Conservation (phyloP, 1,140 invertebrate species). For the Dendroctonus ponderosae region DNA sequence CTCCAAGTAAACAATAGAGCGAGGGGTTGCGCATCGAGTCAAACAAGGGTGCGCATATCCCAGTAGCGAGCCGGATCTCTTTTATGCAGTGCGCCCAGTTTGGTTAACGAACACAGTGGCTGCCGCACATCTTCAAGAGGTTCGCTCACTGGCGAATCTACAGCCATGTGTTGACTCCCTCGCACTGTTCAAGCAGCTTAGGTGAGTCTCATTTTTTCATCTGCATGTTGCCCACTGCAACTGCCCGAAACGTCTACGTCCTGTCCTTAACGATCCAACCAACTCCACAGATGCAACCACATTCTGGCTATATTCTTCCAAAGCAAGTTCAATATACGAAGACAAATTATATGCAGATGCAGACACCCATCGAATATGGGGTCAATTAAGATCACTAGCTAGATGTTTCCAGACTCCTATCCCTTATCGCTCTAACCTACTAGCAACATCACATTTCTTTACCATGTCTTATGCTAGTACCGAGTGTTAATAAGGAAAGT, state of each 20-base stretch:
- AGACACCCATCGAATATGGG: too few species aligned
- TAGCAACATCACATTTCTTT: too few species aligned
- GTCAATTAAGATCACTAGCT: too few species aligned
- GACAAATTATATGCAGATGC: too few species aligned
- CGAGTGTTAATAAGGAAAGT: too few species aligned
- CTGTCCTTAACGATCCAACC: not conserved
- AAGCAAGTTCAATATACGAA: too few species aligned
- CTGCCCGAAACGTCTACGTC: too few species aligned
- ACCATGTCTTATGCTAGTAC: too few species aligned
- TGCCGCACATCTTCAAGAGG: constrained; percentile 50
- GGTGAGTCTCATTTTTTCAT: constrained; percentile 42
- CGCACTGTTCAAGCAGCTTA: constrained; percentile 43
- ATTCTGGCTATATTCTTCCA: too few species aligned
- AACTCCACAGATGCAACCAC: too few species aligned
- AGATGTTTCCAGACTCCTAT: too few species aligned
- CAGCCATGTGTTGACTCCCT: constrained; percentile 48
- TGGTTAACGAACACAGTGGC: constrained; percentile 45
- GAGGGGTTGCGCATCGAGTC: constrained; percentile 43
- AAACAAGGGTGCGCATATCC: constrained; percentile 40
- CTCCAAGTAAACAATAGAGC: constrained; percentile 45
- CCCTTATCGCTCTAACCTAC: too few species aligned
- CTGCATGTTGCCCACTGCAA: constrained; percentile 8
- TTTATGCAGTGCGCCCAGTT: constrained; percentile 43
- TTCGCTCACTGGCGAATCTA: constrained; percentile 48
- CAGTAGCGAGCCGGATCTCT: constrained; percentile 32